Base-by-base conservation (phyloP, 2,113 vertebrate species). In the Potamarius usumacintae region DNA sequence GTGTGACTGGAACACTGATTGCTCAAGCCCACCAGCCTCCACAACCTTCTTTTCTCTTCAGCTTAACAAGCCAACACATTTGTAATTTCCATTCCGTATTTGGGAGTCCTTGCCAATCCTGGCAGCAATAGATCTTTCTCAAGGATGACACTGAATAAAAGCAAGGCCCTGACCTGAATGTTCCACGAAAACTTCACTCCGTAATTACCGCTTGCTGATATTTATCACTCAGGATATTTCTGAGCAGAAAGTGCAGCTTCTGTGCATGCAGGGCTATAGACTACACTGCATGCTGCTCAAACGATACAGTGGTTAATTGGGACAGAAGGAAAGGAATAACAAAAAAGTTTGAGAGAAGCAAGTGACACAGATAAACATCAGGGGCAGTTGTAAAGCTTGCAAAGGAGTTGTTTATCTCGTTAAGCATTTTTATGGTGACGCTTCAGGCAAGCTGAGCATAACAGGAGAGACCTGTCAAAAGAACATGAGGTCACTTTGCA, bases 1-100 rank as follows among this genome's bases (percentile, higher is more conserved):
- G 63, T 34, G 34, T 58, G 15, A 55, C 76, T 86, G 76, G 58
- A 79, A 79, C 76, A 69, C 27, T 67, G 62, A 67, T 52, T 57
- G n/a, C 76, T 81, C 62, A 71, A 67, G 50, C 55, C 25, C 62
- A 69, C 50, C 50, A 69, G 52, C 52, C 74, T 87, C 65, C 34
- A 63, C 83, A 83, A 67, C 57, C 82, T 48, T 69, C 42, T 42
- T 78, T 84, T 81, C 55, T 52, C 27, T 27, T 50, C 57, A 91
- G 77, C 55, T 89, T 83, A 83, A 88, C 63, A 89, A 79, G 52
- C 62, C 58, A 67, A 69, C 22, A 87, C 81, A 88, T 89, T 80
- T 79, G 60, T 82, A 82, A 76, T 89, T 89, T 90, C 86, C 81
- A 72, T 87, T 88, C 89, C 88, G 84, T 91, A 88, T 91, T 90